Evolutionary conservation across 53 echinoderm and acorn worm species (phyloP), one percentile per base, ranked within the genome.

Genomic region (Zoroaster sp.): DNA sequence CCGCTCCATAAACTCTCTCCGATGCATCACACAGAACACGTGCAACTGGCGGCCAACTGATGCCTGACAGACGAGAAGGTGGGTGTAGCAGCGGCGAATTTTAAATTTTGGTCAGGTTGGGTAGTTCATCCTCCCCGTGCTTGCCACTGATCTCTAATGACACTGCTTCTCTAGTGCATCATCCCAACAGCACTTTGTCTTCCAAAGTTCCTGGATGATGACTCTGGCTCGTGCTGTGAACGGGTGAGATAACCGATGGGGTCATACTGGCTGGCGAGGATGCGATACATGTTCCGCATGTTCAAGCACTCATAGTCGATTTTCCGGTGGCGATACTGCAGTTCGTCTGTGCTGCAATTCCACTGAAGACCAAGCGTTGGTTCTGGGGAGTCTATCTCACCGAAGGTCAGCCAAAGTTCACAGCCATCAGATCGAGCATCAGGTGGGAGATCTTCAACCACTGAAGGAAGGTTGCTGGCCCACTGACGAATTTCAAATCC

Each of bases 401-500:
- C 55, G 15, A 51, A 87, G 18, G 67, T 30, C 66, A 85, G 35
- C 44, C 42, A 70, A 4, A 69, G 35, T 43, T 85, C 71, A 49
- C 43, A 69, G 1, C 49, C 72, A 71, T 72, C 72, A 36, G 89
- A 89, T 30, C 55, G 65, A 20, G 89, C 81, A 31, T 89, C 89
- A 7, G 71, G 23, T 35, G 81, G 89, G n/a, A 89, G 73, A 36
- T 73, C 89, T 0, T 40, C 45, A 1, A 89, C 47, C 17, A 71
- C 81, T 2, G 71, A 17, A 25, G 52, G 49, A 1, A 68, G 38
- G 13, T 81, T 81, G 14, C 72, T 72, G 1, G 89, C 53, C 89
- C 81, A 81, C 72, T 81, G 89, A 17, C 89, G 46, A 37, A 89
- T 72, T 15, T 89, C 46, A 12, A 89, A 89, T 14, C 89, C 81